These are phyloP conservation scores for Polyergus mexicanus DNA, from an alignment of 1,140 invertebrate genomes.

Conservation along the genomic window DNA sequence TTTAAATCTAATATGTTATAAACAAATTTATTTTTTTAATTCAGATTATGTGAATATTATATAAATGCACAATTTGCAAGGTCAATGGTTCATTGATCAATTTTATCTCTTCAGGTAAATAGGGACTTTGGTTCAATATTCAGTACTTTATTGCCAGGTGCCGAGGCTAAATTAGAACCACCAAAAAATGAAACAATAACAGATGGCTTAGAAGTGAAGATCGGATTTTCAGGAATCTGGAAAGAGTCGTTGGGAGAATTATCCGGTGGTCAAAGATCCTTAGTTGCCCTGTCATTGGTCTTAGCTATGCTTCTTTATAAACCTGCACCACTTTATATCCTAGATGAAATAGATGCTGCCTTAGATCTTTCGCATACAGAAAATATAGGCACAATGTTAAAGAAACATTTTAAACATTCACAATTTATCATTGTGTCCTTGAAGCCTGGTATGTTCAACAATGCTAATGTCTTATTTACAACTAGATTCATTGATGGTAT, in stretches of 20 bases:
- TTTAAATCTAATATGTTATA: not conserved
- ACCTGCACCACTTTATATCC: constrained; percentile 99
- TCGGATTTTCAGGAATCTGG: constrained; percentile 97
- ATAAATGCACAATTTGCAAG: constrained; percentile 35
- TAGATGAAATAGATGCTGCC: constrained; percentile 99
- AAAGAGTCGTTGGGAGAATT: constrained; percentile 98
- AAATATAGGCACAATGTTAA: constrained; percentile 99
- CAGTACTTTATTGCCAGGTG: constrained; percentile 95
- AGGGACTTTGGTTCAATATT: constrained; percentile 99
- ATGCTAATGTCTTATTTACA: constrained; percentile 99
- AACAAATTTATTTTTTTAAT: constrained; percentile 26
- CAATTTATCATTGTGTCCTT: constrained; percentile 99
- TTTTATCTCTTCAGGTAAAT: constrained; percentile 87
- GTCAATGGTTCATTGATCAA: constrained; percentile 53
- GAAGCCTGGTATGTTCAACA: constrained; percentile 99
- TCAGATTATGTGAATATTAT: constrained; percentile 2
- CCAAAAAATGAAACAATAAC: constrained; percentile 91
- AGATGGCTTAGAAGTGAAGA: constrained; percentile 96
- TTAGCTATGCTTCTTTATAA: constrained; percentile 98
- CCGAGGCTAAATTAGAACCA: constrained; percentile 94
- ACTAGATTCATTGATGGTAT: constrained; percentile 98
- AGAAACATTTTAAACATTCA: constrained; percentile 97
- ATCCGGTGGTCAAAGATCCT: constrained; percentile 98
- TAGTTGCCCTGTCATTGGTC: constrained; percentile 98
- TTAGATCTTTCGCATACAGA: constrained; percentile 99